A percentile compares a stretch with the other conserved stretches of the same genome.
phyloP scores from a whole-genome alignment of 2,888 invertebrate species.

The Acrobasis consociella region DNA sequence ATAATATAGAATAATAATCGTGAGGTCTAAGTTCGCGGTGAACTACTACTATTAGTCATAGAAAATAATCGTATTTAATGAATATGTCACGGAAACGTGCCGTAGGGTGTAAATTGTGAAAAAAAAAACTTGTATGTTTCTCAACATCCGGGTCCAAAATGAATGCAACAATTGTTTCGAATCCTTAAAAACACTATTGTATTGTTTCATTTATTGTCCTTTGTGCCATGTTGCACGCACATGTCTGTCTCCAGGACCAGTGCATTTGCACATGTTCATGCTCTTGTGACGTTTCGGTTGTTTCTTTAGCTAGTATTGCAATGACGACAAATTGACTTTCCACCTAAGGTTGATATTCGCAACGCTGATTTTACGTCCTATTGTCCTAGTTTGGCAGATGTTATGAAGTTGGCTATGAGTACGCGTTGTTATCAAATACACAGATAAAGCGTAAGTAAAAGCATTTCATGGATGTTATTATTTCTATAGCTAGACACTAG shows the following conservation, averaged over 20 bases:
- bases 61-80: no score
- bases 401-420: no score
- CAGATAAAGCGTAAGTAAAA: no score
- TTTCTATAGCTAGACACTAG: no score
- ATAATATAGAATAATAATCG: no score
- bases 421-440: no score
- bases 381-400: no score
- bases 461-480: no score
- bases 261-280: slow-evolving; percentile 16
- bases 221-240: slow-evolving; percentile 12
- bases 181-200: slow-evolving; percentile 14
- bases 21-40: no score
- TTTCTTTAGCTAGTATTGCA: background rate
- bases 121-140: background rate
- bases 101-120: no score
- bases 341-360: background rate
- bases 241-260: slow-evolving; percentile 1
- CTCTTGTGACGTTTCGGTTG: slow-evolving; percentile 3
- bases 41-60: no score
- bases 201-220: background rate
- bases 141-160: background rate
- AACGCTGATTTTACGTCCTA: background rate
- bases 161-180: background rate
- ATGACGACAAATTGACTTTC: background rate
- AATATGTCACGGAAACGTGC: no score